Evolutionary conservation across 2,888 invertebrate genomes (phyloP), one percentile per base, ranked within the genome.

Genomic region (Ligdia adustata): DNA sequence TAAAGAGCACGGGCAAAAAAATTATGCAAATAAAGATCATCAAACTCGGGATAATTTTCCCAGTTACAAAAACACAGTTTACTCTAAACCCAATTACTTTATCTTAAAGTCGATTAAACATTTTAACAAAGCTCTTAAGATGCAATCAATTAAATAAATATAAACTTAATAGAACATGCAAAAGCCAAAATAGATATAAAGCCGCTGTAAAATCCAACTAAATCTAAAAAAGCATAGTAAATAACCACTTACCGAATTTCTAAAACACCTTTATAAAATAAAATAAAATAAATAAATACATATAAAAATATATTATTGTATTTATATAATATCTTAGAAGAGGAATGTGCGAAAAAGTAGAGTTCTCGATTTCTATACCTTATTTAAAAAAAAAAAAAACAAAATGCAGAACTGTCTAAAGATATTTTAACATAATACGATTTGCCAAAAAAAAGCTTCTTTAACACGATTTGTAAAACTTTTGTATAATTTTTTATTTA

Each of bases 281-380:
- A 1, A 18, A 18, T 18, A 18, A 9, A 28, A 28, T 13, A 13
- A 28, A 13, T 13, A 28, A 12, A 28, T 12, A 28, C 28, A 28
- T 12, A 28, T 18, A 7, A 27, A 3, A 32, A 20, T 24, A 22
- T 4, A 39, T 16, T 37, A 44, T 5, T 14, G 20, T 6, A 26
- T 9, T 31, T 11, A 31, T 39, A 45, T 34, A 51, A 39, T n/a
- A n/a, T n/a, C 13, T 45, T 31, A 11, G 45, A 28, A 82, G 86
- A 87, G 84, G 76, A 87, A 89, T 89, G 89, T 89, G 88, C 89
- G 89, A 89, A 88, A 89, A 82, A 84, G 82, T 72, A 22, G 18
- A 22, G n/a, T 6, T 6, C 7, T n/a, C 22, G 5, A 16, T 22
- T 22, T 22, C 22, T 22, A 22, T n/a, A 6, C n/a, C 3, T 22